These are phyloP conservation scores for Oenanthe melanoleuca DNA, from an alignment of 2,113 vertebrate species.

Conservation along the genomic window DNA sequence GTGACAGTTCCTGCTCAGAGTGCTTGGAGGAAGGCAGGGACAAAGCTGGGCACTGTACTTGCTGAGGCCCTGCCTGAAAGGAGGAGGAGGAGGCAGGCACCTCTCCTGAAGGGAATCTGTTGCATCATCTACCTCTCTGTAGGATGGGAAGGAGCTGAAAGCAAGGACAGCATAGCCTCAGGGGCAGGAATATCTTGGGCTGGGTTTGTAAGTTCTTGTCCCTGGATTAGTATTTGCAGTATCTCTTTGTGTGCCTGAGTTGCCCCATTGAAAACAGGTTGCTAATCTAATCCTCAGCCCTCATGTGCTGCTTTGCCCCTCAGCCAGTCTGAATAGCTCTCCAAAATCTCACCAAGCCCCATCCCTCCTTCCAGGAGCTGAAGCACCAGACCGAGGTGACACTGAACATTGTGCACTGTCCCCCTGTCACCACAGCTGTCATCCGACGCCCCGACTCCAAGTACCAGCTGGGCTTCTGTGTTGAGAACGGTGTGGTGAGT, in stretches of 20 bases:
- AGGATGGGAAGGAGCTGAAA: not conserved
- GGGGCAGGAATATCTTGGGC: not conserved
- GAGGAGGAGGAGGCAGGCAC: not conserved
- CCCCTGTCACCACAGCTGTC: slow-evolving; percentile 92
- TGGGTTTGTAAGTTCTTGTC: not conserved
- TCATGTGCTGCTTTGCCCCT: accelerated
- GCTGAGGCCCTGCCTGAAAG: not conserved
- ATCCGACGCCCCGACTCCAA: slow-evolving; percentile 87
- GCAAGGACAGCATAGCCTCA: not conserved
- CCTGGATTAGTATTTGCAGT: not conserved
- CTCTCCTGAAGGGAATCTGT: not conserved
- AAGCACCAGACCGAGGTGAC: slow-evolving; percentile 84
- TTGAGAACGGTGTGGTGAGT: slow-evolving; percentile 93
- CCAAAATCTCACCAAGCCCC: not conserved
- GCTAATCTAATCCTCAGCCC: not conserved
- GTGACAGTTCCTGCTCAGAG: not conserved
- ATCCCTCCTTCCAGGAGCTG: slow-evolving; percentile 79
- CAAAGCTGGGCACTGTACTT: not conserved
- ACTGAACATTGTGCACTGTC: slow-evolving; percentile 91
- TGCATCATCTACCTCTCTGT: not conserved
- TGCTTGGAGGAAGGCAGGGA: not conserved
- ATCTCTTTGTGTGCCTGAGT: not conserved
- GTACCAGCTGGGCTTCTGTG: slow-evolving; percentile 95
- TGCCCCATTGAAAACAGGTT: not conserved
- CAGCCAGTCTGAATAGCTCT: accelerated